These are phyloP conservation scores for Drosophila sturtevanti DNA, from an alignment of 1,140 invertebrate species.

Conservation along the genomic window DNA sequence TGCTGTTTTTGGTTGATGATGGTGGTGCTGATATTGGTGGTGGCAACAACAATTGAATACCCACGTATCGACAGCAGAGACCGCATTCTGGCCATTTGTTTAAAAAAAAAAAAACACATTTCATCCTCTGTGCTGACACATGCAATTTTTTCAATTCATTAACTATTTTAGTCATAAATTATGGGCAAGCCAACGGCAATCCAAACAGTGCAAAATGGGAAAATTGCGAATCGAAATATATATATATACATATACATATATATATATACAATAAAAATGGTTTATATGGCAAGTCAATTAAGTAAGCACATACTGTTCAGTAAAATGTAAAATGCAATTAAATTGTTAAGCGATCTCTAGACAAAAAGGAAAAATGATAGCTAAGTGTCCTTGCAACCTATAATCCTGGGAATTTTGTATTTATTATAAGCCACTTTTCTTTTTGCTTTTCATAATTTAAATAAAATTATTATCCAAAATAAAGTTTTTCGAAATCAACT, in stretches of 20 bases:
- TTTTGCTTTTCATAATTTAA: too few relatives aligned
- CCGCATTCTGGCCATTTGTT: conserved; percentile 43
- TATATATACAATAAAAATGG: background rate
- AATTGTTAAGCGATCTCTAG: background rate
- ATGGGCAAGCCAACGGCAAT: conserved; percentile 21
- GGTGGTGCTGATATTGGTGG: too few relatives aligned
- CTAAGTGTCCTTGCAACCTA: too few relatives aligned
- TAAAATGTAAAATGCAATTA: background rate
- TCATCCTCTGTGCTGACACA: conserved; percentile 56
- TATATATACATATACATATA: background rate
- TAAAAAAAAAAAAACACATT: conserved; percentile 53
- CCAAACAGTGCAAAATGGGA: background rate
- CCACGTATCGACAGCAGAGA: conserved; percentile 28
- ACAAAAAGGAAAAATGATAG: background rate
- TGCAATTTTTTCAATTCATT: conserved; percentile 64
- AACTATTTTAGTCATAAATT: conserved; percentile 67
- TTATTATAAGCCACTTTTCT: too few relatives aligned
- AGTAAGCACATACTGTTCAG: background rate
- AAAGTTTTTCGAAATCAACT: too few relatives aligned
- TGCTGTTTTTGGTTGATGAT: too few relatives aligned
- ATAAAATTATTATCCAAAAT: too few relatives aligned
- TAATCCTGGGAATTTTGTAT: too few relatives aligned
- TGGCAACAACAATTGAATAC: background rate
- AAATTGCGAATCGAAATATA: background rate
- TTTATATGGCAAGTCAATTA: conserved; percentile 7